Evolutionary conservation across 2,888 invertebrate species (phyloP), one percentile per base, ranked within the genome.

Genomic region (Mesochorus sp.): DNA sequence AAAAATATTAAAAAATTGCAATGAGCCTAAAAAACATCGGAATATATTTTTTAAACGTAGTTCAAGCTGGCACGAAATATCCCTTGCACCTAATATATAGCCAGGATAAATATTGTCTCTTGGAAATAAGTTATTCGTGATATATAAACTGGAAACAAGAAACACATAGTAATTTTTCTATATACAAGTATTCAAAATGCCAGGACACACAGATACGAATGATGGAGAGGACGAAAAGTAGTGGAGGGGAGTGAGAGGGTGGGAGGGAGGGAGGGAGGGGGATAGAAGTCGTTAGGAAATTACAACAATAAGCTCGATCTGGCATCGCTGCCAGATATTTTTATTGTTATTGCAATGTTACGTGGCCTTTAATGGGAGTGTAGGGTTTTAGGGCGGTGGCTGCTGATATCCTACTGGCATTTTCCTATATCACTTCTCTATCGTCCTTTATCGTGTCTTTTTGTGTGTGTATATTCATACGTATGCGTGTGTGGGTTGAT

Each of bases 281-380:
- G 8, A 55, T n/a, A n/a, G n/a, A 19, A 59, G 78, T 81, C 80
- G 80, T 83, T 81, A 80, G 55, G 76, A 76, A 80, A 83, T 83
- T 79, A 80, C 77, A 82, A 83, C 81, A 80, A 83, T 84, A 79
- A 81, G 81, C 76, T 77, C 66, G 76, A 78, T 79, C 76, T 68
- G 62, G 76, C 71, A 66, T 71, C 59, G 28, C 47, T 81, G 79
- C 79, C 76, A 77, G 74, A 79, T 75, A 81, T 80, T 82, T 84
- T 81, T 82, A 82, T 73, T 73, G 82, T 76, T 82, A 81, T 81
- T 53, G 72, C 66, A 74, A 70, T 76, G 55, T 79, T 74, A 75
- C 77, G 78, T 67, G 61, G 64, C 59, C 37, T 81, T n/a, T 83
- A 76, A 81, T 77, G 77, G 81, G 55, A 59, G 59, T 57, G 39